Percentiles rank a stretch among this genome's conserved stretches.
phyloP scores from a whole-genome alignment of 2,888 invertebrate species.

The Axea sp. region DNA sequence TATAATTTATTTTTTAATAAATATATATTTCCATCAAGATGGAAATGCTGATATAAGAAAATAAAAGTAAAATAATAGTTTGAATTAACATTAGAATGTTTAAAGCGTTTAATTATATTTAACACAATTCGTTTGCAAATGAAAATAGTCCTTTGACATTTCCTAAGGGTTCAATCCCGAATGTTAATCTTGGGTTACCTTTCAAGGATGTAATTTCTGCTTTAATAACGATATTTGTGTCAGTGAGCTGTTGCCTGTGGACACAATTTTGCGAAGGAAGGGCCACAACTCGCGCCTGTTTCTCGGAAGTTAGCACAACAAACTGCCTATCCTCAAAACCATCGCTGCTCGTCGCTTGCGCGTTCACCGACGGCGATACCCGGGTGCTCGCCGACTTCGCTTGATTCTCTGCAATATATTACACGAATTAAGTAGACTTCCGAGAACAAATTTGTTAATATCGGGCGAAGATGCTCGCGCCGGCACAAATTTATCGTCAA shows the following conservation, averaged over 20 bases:
- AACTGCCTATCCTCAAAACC: constrained; percentile 91
- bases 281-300: constrained; percentile 95
- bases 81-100: no score
- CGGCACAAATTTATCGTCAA: constrained; percentile 36
- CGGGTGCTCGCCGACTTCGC: constrained; percentile 80
- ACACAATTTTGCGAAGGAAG: constrained; percentile 97
- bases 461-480: constrained; percentile 22
- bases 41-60: no score
- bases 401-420: constrained; percentile 70
- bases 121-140: no score
- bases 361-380: constrained; percentile 88
- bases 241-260: constrained; percentile 94
- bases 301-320: constrained; percentile 95
- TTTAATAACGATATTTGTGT: constrained; percentile 95
- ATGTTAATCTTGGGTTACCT: constrained; percentile 81
- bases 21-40: no score
- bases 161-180: constrained; percentile 7
- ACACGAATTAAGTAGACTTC: constrained; percentile 34
- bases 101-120: no score
- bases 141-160: constrained; percentile 23
- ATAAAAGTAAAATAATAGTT: no score
- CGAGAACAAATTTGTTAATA: constrained; percentile 48
- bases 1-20: no score
- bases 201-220: constrained; percentile 95
- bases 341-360: constrained; percentile 78